Evolutionary conservation across 2,888 invertebrate species (phyloP).

Genomic region (Formica aserva): DNA sequence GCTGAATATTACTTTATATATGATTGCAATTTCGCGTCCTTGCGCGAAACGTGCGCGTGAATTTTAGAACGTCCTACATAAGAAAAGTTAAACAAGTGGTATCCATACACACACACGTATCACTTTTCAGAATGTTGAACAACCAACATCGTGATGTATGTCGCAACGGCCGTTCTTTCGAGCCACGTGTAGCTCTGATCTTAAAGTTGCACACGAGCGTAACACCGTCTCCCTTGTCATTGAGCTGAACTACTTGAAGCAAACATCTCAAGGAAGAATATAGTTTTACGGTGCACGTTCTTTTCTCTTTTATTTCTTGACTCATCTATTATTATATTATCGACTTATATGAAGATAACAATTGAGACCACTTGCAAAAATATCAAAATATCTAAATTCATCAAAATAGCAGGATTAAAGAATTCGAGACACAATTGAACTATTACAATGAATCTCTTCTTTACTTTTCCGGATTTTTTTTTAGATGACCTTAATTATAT

Average conservation of each 20-base stretch:
- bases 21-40: neutral
- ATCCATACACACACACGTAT: neutral
- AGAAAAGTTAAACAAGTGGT: neutral
- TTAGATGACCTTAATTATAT: neutral
- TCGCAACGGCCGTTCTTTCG: constrained; percentile 1
- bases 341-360: neutral
- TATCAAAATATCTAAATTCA: neutral
- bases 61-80: neutral
- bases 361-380: neutral
- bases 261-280: neutral
- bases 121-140: neutral
- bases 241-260: neutral
- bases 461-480: neutral
- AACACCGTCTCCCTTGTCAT: constrained; percentile 11
- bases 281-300: neutral
- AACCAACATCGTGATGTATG: neutral
- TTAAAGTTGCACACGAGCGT: constrained; percentile 15
- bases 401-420: neutral
- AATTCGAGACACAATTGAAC: neutral
- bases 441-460: neutral
- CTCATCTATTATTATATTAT: neutral
- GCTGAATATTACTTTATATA: constrained; percentile 16
- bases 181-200: neutral
- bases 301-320: neutral
- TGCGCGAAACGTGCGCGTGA: too few relatives aligned